Conservation (phyloP, 2,113 vertebrate species). For the Promerops cafer region DNA sequence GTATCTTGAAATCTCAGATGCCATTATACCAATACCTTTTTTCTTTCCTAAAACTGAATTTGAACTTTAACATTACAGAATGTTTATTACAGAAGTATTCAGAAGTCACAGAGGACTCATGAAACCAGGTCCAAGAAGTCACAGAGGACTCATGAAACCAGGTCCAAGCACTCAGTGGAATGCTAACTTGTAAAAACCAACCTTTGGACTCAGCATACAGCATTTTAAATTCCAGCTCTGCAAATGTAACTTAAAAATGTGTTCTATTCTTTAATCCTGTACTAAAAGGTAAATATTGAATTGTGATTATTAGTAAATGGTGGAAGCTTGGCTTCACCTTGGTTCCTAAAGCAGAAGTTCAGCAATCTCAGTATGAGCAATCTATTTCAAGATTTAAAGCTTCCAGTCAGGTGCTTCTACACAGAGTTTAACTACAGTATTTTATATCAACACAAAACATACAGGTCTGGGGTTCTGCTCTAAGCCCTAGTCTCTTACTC, state of each 20-base stretch:
- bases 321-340: background rate
- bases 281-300: background rate
- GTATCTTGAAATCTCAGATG: background rate
- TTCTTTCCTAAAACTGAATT: background rate
- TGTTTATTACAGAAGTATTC: background rate
- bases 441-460: background rate
- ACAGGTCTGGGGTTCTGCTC: background rate
- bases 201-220: background rate
- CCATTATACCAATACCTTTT: background rate
- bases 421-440: background rate
- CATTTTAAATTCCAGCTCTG: background rate
- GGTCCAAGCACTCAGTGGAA: background rate
- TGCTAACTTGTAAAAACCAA: background rate
- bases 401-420: background rate
- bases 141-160: background rate
- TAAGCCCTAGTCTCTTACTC: background rate
- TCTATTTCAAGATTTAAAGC: background rate
- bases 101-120: background rate
- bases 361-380: background rate
- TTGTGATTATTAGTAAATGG: background rate
- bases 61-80: background rate
- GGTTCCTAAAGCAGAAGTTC: background rate
- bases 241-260: background rate
- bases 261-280: background rate
- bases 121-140: background rate